Evolutionary conservation across 2,888 invertebrate genomes (phyloP), one percentile per base, ranked within the genome.

Genomic region (Stomorhina lunata): DNA sequence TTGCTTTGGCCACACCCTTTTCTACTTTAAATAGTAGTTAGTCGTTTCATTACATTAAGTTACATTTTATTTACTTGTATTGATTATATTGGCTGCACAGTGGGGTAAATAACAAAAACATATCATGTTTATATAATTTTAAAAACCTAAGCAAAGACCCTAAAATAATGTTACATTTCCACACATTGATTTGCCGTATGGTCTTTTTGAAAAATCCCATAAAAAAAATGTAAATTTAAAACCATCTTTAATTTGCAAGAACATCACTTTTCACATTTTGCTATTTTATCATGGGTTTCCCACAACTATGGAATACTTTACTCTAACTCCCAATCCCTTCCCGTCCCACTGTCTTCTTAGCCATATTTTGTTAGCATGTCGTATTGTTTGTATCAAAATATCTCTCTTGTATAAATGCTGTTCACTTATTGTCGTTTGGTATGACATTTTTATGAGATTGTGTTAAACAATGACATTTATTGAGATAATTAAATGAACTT

Each of bases 391-490:
- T 57, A 66, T 48, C n/a, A n/a, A n/a, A n/a, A n/a, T n/a, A n/a
- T n/a, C n/a, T n/a, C 65, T 29, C 32, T 59, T 15, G 1, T 43
- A 68, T 43, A 71, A 71, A 61, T 77, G 66, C 50, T 81, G 65
- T 81, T 65, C 63, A 48, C 63, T 80, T 80, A 55, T 45, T 53
- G 25, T 6, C 1, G 50, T 48, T 10, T 69, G 69, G 57, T 78
- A 34, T 78, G 78, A 81, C 78, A 81, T 73, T 78, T 81, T 81
- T 78, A 81, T 78, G 81, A 78, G 68, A 81, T 73, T 81, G 57
- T 78, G 63, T 50, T 63, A 25, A 81, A 78, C 68, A 78, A 57
- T 81, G 81, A 78, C 78, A 78, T 81, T 57, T 81, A 73, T 81
- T 63, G 69, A 63, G 73, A 81, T 78, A 81, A 78, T 81, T 81